These are phyloP conservation scores for Macroteleia sp. DNA, from an alignment of 2,888 invertebrate species.

Conservation along the genomic window DNA sequence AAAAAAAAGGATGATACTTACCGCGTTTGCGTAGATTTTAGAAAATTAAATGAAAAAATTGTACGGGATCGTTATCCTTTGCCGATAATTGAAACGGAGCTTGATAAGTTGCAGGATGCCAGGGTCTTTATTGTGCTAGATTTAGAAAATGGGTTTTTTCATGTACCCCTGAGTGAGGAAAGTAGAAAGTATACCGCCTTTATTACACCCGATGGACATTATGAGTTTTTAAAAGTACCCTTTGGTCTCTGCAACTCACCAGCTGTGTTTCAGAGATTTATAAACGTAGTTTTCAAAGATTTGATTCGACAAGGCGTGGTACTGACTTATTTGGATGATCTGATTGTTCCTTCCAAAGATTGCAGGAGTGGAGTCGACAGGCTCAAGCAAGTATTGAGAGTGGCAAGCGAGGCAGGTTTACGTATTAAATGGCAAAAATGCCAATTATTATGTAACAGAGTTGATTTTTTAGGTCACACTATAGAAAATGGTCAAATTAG, in stretches of 20 bases:
- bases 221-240: no score
- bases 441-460: not conserved
- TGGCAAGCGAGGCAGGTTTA: not conserved
- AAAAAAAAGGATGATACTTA: constrained; percentile 46
- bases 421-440: constrained; percentile 2
- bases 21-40: constrained; percentile 10
- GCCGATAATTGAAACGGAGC: constrained; percentile 18
- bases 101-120: constrained; percentile 16
- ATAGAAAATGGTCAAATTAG: constrained; percentile 1
- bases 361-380: not conserved
- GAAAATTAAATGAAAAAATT: constrained; percentile 71
- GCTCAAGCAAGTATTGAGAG: not conserved
- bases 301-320: constrained; percentile 1
- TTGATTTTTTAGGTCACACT: not conserved
- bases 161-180: not conserved
- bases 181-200: no score
- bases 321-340: no score
- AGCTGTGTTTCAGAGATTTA: no score
- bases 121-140: constrained; percentile 8
- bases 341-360: constrained; percentile 20
- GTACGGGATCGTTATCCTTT: constrained; percentile 65
- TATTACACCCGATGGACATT: no score
- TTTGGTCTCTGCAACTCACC: no score
- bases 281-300: no score
- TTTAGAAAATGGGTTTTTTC: not conserved